Percentiles rank a stretch among this genome's conserved stretches.
These are phyloP conservation scores for Sylvietta virens DNA, from an alignment of 2,113 vertebrate species.

Conservation along the genomic window DNA sequence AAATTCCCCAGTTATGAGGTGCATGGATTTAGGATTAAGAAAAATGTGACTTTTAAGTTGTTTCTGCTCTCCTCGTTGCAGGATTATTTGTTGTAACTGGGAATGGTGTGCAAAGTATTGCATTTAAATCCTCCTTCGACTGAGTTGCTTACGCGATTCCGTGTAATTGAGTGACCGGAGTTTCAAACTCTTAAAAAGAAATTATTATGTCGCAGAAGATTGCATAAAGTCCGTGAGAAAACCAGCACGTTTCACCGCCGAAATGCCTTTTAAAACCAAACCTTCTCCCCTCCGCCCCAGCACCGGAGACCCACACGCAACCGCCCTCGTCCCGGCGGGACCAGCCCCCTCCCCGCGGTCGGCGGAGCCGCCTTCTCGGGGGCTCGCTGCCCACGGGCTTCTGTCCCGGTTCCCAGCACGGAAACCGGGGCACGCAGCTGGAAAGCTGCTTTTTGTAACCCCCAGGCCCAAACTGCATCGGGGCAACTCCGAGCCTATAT, in stretches of 20 bases:
- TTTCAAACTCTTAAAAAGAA: constrained; percentile 46
- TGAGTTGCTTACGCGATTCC: constrained; percentile 50
- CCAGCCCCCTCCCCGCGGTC: background rate
- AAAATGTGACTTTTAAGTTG: constrained; percentile 81
- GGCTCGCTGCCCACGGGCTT: background rate
- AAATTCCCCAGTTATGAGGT: constrained; percentile 74
- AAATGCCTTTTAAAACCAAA: background rate
- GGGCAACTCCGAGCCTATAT: background rate
- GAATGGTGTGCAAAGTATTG: constrained; percentile 69
- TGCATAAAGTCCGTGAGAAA: background rate
- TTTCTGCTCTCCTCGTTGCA: constrained; percentile 72
- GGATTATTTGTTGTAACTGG: constrained; percentile 72
- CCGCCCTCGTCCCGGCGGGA: background rate
- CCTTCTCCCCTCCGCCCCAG: background rate
- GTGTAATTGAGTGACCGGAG: constrained; percentile 28
- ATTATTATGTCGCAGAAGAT: background rate
- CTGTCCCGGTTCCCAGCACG: background rate
- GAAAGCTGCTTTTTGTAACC: background rate
- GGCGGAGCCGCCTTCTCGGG: background rate
- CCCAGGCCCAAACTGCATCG: background rate
- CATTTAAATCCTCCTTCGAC: constrained; percentile 70
- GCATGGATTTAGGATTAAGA: constrained; percentile 77
- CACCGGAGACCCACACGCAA: background rate
- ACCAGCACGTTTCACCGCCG: background rate
- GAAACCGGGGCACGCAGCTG: background rate